Evolutionary conservation across 1,140 invertebrate species (phyloP).

Genomic region (Magallana ariakensis): DNA sequence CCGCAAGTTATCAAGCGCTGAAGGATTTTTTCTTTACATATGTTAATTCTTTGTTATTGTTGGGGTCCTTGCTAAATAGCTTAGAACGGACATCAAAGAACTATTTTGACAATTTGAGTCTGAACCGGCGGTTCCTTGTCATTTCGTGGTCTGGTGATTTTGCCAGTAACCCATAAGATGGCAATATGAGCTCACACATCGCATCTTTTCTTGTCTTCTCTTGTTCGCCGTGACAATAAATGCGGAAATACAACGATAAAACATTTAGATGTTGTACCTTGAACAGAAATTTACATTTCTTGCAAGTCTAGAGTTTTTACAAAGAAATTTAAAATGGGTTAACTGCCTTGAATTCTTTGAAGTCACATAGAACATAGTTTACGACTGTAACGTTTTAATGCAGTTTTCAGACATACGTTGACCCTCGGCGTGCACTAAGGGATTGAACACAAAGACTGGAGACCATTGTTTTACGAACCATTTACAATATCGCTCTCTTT

Average conservation of each 20-base stretch:
- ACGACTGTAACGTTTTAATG: not conserved
- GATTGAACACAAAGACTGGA: not conserved
- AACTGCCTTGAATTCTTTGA: too few relatives aligned
- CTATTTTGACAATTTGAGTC: constrained; percentile 13
- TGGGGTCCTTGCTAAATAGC: not conserved
- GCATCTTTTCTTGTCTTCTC: not conserved
- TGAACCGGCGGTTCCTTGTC: not conserved
- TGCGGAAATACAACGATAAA: constrained; percentile 12
- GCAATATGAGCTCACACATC: not conserved
- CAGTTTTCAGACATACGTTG: not conserved
- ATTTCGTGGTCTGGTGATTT: constrained; percentile 29
- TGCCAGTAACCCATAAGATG: not conserved
- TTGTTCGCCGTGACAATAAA: constrained; percentile 13
- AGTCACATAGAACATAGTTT: too few relatives aligned
- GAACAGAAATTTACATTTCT: not conserved
- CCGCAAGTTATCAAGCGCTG: not conserved
- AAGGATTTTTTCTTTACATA: constrained; percentile 11
- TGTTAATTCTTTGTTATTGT: constrained; percentile 26
- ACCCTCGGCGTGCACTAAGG: not conserved
- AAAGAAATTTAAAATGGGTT: too few relatives aligned
- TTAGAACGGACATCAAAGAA: constrained; percentile 18
- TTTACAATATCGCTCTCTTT: not conserved
- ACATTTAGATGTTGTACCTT: not conserved
- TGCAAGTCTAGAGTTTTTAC: too few relatives aligned
- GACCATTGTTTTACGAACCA: not conserved